Percentiles rank a stretch among this genome's conserved stretches.
Evolutionary conservation across 2,113 vertebrate species (phyloP).

Genomic region (Melanerpes aurifrons): DNA sequence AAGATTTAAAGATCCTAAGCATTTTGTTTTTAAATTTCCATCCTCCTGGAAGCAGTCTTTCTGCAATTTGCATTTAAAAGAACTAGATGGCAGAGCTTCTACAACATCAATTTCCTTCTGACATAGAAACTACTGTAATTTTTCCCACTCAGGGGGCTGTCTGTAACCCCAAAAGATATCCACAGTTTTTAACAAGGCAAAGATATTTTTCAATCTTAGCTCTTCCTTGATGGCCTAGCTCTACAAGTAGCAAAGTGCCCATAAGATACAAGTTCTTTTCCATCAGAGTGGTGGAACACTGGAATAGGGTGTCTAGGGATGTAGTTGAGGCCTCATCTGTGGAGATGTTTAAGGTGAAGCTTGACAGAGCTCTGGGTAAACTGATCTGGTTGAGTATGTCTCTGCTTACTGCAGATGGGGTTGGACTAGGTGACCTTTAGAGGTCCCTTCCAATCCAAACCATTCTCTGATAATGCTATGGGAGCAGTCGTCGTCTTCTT

Average conservation of each 20-base stretch:
- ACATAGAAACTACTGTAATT: neutral
- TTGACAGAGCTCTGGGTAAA: too few relatives aligned
- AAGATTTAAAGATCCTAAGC: neutral
- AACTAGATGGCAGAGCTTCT: neutral
- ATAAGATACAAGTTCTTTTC: neutral
- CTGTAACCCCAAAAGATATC: neutral
- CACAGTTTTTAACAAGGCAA: neutral
- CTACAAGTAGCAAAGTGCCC: neutral
- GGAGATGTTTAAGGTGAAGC: too few relatives aligned
- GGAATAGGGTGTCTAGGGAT: too few relatives aligned
- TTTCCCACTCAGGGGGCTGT: neutral
- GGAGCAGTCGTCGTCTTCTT: neutral
- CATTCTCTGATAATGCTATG: neutral
- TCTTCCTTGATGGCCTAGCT: neutral
- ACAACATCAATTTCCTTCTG: neutral
- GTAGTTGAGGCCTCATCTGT: too few relatives aligned
- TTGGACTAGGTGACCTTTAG: too few relatives aligned
- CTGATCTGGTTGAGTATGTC: too few relatives aligned
- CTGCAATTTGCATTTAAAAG: conserved; percentile 3
- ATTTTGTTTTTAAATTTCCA: neutral
- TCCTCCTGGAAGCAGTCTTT: neutral
- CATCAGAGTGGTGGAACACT: too few relatives aligned
- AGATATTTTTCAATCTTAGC: neutral
- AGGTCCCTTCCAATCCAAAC: too few relatives aligned
- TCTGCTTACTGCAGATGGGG: too few relatives aligned